A percentile compares a stretch with the other conserved stretches of the same genome.
Evolutionary conservation across 2,113 vertebrate species (phyloP).

Genomic region (Rhinichthys klamathensis): DNA sequence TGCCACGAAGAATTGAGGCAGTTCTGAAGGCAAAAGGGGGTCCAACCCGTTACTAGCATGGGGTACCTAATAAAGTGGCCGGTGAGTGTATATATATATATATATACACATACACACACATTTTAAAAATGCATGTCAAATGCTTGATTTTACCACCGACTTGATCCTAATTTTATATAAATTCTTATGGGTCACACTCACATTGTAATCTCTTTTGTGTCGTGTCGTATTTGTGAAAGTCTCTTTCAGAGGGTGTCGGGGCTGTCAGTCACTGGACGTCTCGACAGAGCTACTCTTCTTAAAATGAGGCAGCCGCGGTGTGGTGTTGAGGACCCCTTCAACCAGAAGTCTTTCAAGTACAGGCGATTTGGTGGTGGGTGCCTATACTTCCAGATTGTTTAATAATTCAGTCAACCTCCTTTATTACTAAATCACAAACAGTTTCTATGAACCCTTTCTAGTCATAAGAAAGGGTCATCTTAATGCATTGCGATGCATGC

Average conservation of each 20-base stretch:
- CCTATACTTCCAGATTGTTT: neutral
- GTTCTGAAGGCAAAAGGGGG: too few species aligned
- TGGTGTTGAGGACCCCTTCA: slow-evolving; percentile 86
- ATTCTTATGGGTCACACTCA: neutral
- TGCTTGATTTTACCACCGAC: neutral
- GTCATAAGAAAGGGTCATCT: neutral
- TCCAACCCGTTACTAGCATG: too few species aligned
- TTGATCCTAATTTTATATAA: neutral
- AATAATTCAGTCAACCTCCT: neutral
- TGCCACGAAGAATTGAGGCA: too few species aligned
- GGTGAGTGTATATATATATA: too few species aligned
- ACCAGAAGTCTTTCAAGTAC: slow-evolving; percentile 81
- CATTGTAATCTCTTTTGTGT: neutral
- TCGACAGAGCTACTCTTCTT: slow-evolving; percentile 76
- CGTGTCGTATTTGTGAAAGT: slow-evolving; percentile 33
- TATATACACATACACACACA: too few species aligned
- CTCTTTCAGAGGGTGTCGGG: slow-evolving; percentile 80
- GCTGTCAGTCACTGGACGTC: slow-evolving; percentile 76
- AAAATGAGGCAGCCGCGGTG: slow-evolving; percentile 86
- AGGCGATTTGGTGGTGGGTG: slow-evolving; percentile 74
- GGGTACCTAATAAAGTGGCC: too few species aligned
- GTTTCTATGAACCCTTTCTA: neutral
- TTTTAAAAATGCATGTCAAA: too few species aligned
- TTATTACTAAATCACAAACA: neutral
- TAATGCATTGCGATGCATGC: neutral